Base-by-base conservation (phyloP, 2,113 vertebrate genomes). In the Heliornis fulica region DNA sequence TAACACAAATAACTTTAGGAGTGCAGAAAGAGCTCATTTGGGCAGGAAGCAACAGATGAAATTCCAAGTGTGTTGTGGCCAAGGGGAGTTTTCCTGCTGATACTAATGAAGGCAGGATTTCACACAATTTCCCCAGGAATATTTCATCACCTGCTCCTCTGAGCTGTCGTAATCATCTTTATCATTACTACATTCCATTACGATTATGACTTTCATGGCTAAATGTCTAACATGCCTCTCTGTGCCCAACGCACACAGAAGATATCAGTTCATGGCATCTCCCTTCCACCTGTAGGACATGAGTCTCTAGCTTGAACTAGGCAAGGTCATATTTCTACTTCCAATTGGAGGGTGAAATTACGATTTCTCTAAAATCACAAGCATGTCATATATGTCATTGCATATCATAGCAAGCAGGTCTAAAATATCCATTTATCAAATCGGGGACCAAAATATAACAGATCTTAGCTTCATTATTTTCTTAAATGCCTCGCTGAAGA, bases 191-290 rank as follows among this genome's bases (percentile, higher is more conserved):
- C 29, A 66, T 90, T 77, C 29, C 3, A 36, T 54, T 91, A 36
- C 83, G 53, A n/a, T 26, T 75, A 14, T 8, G 17, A 18, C 14
- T 76, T 77, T 70, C 43, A 50, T 7, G 22, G 28, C 10, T 80
- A 41, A 23, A 69, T 79, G 9, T 76, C 19, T 84, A 38, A 20
- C 0, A 0, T 0, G 0, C 4, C 12, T 51, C 17, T 72, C 34
- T 66, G 10, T 66, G 15, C 5, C 13, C 15, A 46, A 12, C 5
- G 6, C 11, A 38, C 10, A 64, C 46, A 64, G 46, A 61, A 66
- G 17, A 50, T 41, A 69, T 2, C 63, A 6, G 5, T 40, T 83
- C 48, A 19, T 31, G 59, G 21, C 23, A 56, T 31, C 5, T 59
- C 34, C 10, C 5, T 59, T 32, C 10, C 29, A 68, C 7, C 10